These are phyloP conservation scores for Drosophila siamana DNA, from an alignment of 2,888 invertebrate species.

Conservation along the genomic window DNA sequence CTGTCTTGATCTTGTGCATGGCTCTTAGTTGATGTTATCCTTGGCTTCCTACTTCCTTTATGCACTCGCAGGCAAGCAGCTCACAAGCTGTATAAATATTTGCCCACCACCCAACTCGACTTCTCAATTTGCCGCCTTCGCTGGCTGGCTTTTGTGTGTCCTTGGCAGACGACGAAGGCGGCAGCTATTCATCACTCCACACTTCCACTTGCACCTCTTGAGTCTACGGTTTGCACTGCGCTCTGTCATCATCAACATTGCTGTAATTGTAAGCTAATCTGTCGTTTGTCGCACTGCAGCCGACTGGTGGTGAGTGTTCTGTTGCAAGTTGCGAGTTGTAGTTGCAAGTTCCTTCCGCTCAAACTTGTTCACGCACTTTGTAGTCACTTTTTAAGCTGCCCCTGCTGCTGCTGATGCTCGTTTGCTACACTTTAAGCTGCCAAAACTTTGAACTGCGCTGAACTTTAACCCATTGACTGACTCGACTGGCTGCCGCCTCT, in stretches of 20 bases:
- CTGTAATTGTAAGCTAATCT: constrained; percentile 64
- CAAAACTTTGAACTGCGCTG: constrained; percentile 51
- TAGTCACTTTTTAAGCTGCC: constrained; percentile 41
- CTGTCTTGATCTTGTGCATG: constrained; percentile 14
- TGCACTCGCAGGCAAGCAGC: constrained; percentile 16
- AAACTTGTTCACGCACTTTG: constrained; percentile 29
- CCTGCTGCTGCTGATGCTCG: background rate
- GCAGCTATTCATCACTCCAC: constrained; percentile 52
- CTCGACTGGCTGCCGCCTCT: background rate
- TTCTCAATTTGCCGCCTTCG: background rate
- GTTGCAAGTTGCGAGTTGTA: constrained; percentile 4
- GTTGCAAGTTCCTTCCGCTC: constrained; percentile 31
- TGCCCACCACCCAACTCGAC: background rate
- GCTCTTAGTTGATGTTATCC: constrained; percentile 28
- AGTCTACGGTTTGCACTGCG: background rate
- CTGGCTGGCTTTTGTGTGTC: constrained; percentile 20
- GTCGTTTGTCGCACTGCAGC: constrained; percentile 55
- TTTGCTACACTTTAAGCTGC: constrained; percentile 45
- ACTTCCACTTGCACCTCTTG: background rate
- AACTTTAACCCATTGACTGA: constrained; percentile 44
- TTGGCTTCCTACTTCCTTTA: constrained; percentile 31
- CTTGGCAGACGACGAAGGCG: constrained; percentile 7
- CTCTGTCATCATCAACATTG: constrained; percentile 46
- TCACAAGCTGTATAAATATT: constrained; percentile 57
- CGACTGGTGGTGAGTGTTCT: background rate